A percentile compares a stretch with the other conserved stretches of the same genome.
Evolutionary conservation across 2,797 vertebrate species (phyloP).

Genomic region (Clarias platycephalus): DNA sequence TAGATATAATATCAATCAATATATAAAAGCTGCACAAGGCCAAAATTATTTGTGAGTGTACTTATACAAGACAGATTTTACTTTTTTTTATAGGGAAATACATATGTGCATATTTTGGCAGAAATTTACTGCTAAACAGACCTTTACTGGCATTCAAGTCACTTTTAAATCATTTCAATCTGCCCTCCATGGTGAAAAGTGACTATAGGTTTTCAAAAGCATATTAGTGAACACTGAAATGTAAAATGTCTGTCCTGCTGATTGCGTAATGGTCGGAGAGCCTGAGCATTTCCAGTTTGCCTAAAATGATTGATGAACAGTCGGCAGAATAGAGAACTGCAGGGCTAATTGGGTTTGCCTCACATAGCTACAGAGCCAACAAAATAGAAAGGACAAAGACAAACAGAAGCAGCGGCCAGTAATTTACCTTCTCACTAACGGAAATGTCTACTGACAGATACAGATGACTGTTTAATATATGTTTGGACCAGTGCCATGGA

Average conservation of each 20-base stretch:
- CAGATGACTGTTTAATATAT: slow-evolving; percentile 52
- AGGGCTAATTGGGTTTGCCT: slow-evolving; percentile 70
- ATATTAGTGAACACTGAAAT: slow-evolving; percentile 25
- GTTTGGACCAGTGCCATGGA: slow-evolving; percentile 41
- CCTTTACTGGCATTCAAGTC: slow-evolving; percentile 1
- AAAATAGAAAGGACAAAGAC: slow-evolving; percentile 70
- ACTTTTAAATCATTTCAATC: slow-evolving; percentile 15
- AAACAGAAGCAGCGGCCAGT: slow-evolving; percentile 67
- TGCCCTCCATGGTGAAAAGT: slow-evolving; percentile 12
- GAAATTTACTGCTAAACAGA: not conserved
- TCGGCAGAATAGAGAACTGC: slow-evolving; percentile 59
- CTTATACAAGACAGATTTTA: not conserved
- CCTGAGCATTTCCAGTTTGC: slow-evolving; percentile 58
- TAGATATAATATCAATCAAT: no score
- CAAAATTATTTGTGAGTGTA: no score
- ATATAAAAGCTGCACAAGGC: no score
- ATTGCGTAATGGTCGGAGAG: slow-evolving; percentile 24
- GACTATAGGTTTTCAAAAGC: slow-evolving; percentile 13
- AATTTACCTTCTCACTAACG: slow-evolving; percentile 60
- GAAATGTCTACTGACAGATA: slow-evolving; percentile 53
- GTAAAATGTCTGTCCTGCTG: slow-evolving; percentile 13
- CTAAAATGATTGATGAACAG: slow-evolving; percentile 73
- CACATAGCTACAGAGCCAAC: slow-evolving; percentile 67
- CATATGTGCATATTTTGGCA: not conserved
- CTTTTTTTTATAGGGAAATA: not conserved